Evolutionary conservation across 92 coral and sea anemone species (phyloP).

Genomic region (Phenganax marumi): DNA sequence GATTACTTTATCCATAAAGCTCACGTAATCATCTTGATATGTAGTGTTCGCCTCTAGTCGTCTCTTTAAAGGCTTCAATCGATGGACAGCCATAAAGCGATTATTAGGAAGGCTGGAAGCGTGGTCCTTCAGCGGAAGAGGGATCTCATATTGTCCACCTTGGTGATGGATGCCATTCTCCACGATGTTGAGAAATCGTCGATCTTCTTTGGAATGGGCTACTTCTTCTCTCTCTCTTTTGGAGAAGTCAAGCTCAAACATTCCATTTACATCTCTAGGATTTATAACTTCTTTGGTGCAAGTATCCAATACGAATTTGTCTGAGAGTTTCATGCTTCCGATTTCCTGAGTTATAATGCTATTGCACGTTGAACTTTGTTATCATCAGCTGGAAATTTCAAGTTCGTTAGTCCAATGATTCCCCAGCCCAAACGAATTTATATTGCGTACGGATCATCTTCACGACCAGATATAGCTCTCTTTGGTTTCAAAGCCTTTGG

Average conservation of each 20-base stretch:
- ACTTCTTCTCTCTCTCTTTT: slow-evolving; percentile 33
- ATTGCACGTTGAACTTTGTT: not conserved
- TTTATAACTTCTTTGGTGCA: slow-evolving; percentile 47
- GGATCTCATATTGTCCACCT: too few relatives aligned
- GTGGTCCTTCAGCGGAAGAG: too few relatives aligned
- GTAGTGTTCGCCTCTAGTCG: slow-evolving; percentile 38
- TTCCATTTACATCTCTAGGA: too few relatives aligned
- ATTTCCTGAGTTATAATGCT: slow-evolving; percentile 2
- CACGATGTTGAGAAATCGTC: too few relatives aligned
- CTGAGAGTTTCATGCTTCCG: slow-evolving; percentile 7
- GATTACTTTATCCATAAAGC: slow-evolving; percentile 22
- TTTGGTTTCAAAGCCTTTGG: too few relatives aligned
- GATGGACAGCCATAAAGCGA: slow-evolving; percentile 47
- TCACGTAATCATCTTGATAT: slow-evolving; percentile 58
- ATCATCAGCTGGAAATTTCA: slow-evolving; percentile 4
- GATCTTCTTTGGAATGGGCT: slow-evolving; percentile 55
- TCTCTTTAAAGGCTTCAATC: slow-evolving; percentile 46
- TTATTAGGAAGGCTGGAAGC: slow-evolving; percentile 39
- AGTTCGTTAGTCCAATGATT: slow-evolving; percentile 51
- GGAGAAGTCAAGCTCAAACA: slow-evolving; percentile 58
- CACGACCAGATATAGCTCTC: too few relatives aligned
- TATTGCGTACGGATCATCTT: slow-evolving; percentile 54
- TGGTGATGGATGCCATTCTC: too few relatives aligned
- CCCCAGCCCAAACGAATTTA: slow-evolving; percentile 57
- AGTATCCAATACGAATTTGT: slow-evolving; percentile 48